Percentiles rank a stretch among this genome's conserved stretches.
phyloP scores from a whole-genome alignment of 2,888 invertebrate genomes.

The Dryomyza anilis region DNA sequence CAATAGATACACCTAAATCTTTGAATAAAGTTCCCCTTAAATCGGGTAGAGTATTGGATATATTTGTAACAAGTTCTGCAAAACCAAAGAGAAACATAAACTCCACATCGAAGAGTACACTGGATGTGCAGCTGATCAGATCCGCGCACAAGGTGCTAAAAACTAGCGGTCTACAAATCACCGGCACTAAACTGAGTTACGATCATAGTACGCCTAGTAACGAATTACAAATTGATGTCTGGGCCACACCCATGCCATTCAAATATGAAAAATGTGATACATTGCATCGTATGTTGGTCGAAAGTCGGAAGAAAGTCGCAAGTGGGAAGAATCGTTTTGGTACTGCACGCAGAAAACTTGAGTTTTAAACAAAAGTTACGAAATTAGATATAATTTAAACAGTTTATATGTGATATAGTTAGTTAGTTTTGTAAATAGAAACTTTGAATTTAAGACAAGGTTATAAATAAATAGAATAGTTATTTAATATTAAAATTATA shows the following conservation, averaged over 20 bases:
- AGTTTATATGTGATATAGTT: no score
- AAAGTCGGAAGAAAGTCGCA: no score
- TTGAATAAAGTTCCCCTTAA: no score
- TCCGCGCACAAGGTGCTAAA: not conserved
- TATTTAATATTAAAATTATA: no score
- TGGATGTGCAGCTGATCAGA: constrained; percentile 1
- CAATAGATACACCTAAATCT: no score
- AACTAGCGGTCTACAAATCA: constrained; percentile 5
- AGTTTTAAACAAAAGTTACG: no score
- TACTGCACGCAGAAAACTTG: constrained; percentile 5
- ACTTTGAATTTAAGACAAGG: no score
- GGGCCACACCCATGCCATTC: constrained; percentile 18
- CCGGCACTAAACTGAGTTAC: not conserved
- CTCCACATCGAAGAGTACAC: not conserved
- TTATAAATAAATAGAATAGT: no score
- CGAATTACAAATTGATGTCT: constrained; percentile 11
- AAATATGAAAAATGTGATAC: not conserved
- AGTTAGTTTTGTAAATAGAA: no score
- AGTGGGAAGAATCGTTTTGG: constrained; percentile 1
- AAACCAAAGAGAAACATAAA: not conserved
- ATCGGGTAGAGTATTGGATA: not conserved
- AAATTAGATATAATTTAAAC: no score
- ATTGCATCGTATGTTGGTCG: constrained; percentile 6
- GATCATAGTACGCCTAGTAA: not conserved
- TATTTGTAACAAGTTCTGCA: not conserved